Evolutionary conservation across 2,113 vertebrate species (phyloP), one percentile per base, ranked within the genome.

Genomic region (Eclectus roratus): DNA sequence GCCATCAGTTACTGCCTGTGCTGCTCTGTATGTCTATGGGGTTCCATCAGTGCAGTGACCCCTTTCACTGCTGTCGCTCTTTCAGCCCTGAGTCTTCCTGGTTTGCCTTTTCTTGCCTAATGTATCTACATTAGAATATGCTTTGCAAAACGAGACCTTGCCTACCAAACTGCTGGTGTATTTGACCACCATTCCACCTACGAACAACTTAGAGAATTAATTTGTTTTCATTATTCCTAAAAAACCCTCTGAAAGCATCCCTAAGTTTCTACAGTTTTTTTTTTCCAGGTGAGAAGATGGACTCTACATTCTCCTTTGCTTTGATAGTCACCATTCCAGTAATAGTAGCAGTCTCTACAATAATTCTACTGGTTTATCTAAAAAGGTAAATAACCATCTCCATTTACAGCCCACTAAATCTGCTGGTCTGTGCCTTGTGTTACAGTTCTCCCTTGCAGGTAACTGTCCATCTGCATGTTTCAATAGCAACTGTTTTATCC

Each of bases 311-410:
- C 31, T 60, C 33, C 35, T 35, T 96, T 9, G 28, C 91, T 82
- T 81, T 97, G 20, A 85, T 96, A 13, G n/a, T 97, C 47, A 14
- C 78, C 37, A 66, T 98, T 68, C 96, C 96, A 8, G 56, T 95
- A 66, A 44, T 82, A n/a, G 81, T 97, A 35, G 82, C 88, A 31
- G 17, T 94, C 17, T 89, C 93, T 65, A 96, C 64, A 2, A 46
- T 97, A 80, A 46, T 97, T 60, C 81, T 97, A 3, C 94, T 98
- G 2, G 50, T 97, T 55, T 97, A 97, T 58, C 81, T 97, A 13
- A 97, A 97, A 95, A 97, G 97, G 97, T 98, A 97, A 97, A 52
- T 70, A 63, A 53, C 3, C 0, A 23, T 55, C 20, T 50, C 11
- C 8, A 4, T 61, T 81, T 31, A 21, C 43, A 52, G 3, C 20